Percentiles rank a stretch among this genome's conserved stretches.
phyloP scores from a whole-genome alignment of 1,140 invertebrate species.

The Ceratina calcarata region DNA sequence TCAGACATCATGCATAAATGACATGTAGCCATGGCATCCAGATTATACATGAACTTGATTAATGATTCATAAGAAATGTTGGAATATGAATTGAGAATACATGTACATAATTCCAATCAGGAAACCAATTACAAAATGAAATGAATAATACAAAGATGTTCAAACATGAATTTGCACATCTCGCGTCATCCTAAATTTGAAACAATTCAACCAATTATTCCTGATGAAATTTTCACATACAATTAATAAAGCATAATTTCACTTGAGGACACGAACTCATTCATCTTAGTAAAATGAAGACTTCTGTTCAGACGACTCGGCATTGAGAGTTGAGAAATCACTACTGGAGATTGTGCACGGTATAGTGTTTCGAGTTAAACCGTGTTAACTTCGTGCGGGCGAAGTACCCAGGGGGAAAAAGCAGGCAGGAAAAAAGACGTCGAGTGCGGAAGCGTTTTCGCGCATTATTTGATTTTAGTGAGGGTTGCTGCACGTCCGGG shows the following conservation, averaged over 20 bases:
- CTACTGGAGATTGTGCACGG: conserved; percentile 21
- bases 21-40: no score
- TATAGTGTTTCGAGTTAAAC: conserved; percentile 21
- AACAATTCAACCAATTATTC: not conserved
- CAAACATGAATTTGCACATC: no score
- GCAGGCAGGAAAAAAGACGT: not conserved
- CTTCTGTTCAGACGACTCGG: conserved; percentile 4
- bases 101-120: no score
- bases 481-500: conserved; percentile 9
- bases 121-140: no score
- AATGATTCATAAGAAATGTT: no score
- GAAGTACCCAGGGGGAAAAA: conserved; percentile 14
- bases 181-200: no score
- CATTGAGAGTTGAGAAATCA: conserved; percentile 36
- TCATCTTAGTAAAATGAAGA: conserved; percentile 34
- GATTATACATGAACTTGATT: no score
- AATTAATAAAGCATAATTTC: conserved; percentile 1
- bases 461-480: conserved; percentile 44
- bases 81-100: no score
- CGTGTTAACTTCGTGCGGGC: conserved; percentile 18
- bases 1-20: no score
- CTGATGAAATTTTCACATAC: not conserved
- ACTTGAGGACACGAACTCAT: conserved; percentile 7
- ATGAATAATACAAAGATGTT: no score
- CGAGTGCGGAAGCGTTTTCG: not conserved